phyloP scores from a whole-genome alignment of 2,113 vertebrate species.

The Pygoscelis antarcticus region DNA sequence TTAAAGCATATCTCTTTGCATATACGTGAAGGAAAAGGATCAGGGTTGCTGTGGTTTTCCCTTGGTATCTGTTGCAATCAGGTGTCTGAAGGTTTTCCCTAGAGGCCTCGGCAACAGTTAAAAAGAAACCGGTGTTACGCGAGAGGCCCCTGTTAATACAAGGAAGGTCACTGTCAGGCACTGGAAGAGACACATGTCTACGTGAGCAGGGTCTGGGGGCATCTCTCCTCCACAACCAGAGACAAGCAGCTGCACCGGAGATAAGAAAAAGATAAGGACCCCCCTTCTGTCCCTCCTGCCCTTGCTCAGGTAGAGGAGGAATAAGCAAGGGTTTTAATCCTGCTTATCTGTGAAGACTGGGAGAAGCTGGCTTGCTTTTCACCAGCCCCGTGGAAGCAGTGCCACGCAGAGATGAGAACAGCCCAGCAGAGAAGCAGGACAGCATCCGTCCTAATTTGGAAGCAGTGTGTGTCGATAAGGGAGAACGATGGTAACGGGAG shows the following conservation, averaged over 20 bases:
- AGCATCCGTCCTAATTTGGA: neutral
- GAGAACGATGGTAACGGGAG: neutral
- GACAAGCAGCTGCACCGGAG: neutral
- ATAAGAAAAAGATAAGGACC: slow-evolving; percentile 28
- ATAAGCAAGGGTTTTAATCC: slow-evolving; percentile 19
- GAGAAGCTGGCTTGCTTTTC: neutral
- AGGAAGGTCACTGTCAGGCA: slow-evolving; percentile 22
- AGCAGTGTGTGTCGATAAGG: fast-evolving
- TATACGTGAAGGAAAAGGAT: neutral
- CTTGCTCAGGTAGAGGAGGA: neutral
- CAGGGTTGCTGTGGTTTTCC: neutral
- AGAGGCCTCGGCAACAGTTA: neutral
- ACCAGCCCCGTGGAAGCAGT: neutral
- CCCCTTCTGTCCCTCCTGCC: neutral
- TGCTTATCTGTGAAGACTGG: neutral
- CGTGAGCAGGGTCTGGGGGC: neutral
- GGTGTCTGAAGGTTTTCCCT: neutral
- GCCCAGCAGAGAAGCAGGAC: neutral
- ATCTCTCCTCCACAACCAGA: neutral
- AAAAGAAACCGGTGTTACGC: neutral
- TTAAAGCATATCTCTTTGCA: neutral
- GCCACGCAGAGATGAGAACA: neutral
- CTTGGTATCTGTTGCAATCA: neutral
- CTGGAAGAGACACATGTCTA: neutral
- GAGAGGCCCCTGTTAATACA: neutral